Conservation (phyloP, 2,888 invertebrate species). For the Plutella xylostella region DNA sequence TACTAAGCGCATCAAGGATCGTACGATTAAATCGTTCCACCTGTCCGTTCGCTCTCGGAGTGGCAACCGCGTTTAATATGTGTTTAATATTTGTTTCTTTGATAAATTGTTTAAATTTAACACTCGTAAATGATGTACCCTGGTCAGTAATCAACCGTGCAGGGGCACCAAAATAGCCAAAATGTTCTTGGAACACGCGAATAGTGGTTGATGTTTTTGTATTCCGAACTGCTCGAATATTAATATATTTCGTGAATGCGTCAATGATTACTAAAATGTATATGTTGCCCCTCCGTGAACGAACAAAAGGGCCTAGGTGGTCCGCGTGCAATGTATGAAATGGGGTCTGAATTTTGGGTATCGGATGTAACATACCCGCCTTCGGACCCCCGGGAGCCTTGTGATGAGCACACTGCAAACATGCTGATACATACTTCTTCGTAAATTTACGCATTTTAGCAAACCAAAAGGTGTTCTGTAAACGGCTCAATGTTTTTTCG, state of each 20-base stretch:
- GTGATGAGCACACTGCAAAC: slow-evolving; percentile 19
- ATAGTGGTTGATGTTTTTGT: slow-evolving; percentile 16
- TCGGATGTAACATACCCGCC: slow-evolving; percentile 19
- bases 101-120: slow-evolving; percentile 11
- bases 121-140: slow-evolving; percentile 15
- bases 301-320: slow-evolving; percentile 19
- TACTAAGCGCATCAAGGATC: slow-evolving; percentile 8
- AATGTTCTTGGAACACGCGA: slow-evolving; percentile 13
- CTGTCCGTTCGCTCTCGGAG: slow-evolving; percentile 22
- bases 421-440: slow-evolving; percentile 19
- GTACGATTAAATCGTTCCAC: slow-evolving; percentile 18
- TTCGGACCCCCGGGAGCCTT: slow-evolving; percentile 17
- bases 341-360: slow-evolving; percentile 15
- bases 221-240: slow-evolving; percentile 14
- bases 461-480: slow-evolving; percentile 21
- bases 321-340: slow-evolving; percentile 23
- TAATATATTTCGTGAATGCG: slow-evolving; percentile 15
- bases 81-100: slow-evolving; percentile 13
- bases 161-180: slow-evolving; percentile 15
- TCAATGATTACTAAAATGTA: slow-evolving; percentile 16
- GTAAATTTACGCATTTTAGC: slow-evolving; percentile 18
- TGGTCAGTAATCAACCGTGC: slow-evolving; percentile 15
- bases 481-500: slow-evolving; percentile 18
- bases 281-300: slow-evolving; percentile 13
- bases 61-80: slow-evolving; percentile 18